phyloP scores from a whole-genome alignment of 2,113 vertebrate genomes.

The Corythoichthys intestinalis region DNA sequence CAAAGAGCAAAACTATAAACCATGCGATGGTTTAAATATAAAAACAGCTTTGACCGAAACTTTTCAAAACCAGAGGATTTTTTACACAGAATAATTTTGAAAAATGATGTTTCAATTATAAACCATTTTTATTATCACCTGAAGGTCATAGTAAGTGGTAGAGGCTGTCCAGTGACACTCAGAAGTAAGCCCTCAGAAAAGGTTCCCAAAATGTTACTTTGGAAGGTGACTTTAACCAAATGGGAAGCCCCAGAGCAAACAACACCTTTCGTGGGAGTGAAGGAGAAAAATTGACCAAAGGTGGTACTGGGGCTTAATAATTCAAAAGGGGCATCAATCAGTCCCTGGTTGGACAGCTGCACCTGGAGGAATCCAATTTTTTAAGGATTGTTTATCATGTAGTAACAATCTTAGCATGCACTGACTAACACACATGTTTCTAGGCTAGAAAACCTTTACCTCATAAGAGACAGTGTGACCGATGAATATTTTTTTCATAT shows the following conservation, averaged over 20 bases:
- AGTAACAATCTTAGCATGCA: neutral
- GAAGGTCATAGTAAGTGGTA: conserved; percentile 71
- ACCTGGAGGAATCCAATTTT: conserved; percentile 59
- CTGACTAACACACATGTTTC: neutral
- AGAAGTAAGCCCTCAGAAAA: conserved; percentile 81
- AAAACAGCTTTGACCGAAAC: neutral
- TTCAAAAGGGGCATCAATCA: conserved; percentile 76
- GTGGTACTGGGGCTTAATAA: conserved; percentile 62
- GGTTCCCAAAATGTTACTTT: conserved; percentile 66
- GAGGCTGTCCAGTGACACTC: conserved; percentile 64
- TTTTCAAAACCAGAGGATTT: neutral
- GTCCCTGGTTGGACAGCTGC: conserved; percentile 76
- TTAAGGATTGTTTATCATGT: neutral
- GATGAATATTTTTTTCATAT: conserved; percentile 75
- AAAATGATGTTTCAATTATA: no score
- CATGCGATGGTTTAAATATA: neutral
- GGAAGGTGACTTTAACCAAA: conserved; percentile 75
- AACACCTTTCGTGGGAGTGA: conserved; percentile 75
- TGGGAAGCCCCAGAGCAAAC: conserved; percentile 68
- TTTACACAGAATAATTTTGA: no score
- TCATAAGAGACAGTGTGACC: conserved; percentile 71
- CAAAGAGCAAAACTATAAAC: conserved; percentile 2
- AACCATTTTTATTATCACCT: conserved; percentile 60
- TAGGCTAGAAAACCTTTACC: conserved; percentile 58
- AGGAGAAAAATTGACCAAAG: conserved; percentile 75